phyloP scores from a whole-genome alignment of 2,797 vertebrate species.

The Prionace glauca region DNA sequence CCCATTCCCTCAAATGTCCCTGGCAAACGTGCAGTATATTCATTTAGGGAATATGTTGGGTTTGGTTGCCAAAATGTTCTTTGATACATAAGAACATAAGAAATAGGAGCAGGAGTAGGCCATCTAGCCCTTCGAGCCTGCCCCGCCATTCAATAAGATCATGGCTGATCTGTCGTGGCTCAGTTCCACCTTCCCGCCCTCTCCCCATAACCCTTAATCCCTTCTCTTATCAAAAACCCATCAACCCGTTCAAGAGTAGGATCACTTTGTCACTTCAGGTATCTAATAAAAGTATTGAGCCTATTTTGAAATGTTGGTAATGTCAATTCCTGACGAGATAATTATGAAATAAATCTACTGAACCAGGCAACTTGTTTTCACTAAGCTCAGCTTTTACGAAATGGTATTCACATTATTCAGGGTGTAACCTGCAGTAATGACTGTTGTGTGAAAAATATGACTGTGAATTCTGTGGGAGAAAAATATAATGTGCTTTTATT shows the following conservation, averaged over 20 bases:
- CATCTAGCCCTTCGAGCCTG: no score
- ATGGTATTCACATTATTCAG: background rate
- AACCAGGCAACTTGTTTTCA: background rate
- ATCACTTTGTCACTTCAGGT: background rate
- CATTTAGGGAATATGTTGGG: background rate
- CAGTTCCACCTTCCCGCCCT: no score
- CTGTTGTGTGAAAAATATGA: background rate
- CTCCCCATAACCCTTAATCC: no score
- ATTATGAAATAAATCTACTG: background rate
- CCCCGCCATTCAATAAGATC: no score
- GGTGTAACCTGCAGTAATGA: background rate
- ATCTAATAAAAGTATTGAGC: background rate
- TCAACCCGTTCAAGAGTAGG: no score
- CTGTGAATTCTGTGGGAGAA: background rate
- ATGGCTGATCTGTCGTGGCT: no score
- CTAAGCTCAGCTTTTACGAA: background rate
- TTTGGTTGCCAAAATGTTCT: background rate
- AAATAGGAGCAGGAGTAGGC: no score
- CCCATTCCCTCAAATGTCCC: background rate
- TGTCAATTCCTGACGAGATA: background rate
- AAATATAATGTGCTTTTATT: background rate
- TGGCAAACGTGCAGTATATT: background rate
- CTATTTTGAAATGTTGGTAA: background rate
- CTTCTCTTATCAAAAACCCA: no score
- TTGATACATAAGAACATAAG: no score